These are phyloP conservation scores for Spermophilus dauricus DNA, from an alignment of 2,113 vertebrate species.

Conservation along the genomic window DNA sequence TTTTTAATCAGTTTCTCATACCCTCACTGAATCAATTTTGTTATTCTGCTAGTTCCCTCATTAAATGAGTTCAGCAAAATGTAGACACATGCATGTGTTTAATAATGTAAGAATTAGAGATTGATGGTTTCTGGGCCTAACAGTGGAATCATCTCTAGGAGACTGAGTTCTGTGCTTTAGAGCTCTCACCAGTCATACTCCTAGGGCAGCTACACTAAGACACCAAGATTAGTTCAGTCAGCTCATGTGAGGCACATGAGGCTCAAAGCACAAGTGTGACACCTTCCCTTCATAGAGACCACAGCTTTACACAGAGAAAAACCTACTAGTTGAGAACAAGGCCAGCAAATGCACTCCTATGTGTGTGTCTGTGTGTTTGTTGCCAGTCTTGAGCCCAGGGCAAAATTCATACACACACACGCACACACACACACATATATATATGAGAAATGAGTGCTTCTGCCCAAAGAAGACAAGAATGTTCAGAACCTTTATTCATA, in stretches of 20 bases:
- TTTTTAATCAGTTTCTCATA: slow-evolving; percentile 45
- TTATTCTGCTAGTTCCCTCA: slow-evolving; percentile 45
- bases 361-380: not conserved
- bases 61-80: slow-evolving; percentile 37
- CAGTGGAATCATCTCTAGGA: not conserved
- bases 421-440: no score
- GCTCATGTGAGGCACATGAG: not conserved
- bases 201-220: not conserved
- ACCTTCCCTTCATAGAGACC: not conserved
- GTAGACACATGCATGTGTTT: slow-evolving; percentile 28
- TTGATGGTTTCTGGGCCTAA: slow-evolving; percentile 1
- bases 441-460: not conserved
- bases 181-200: not conserved
- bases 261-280: not conserved
- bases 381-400: no score
- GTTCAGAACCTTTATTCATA: slow-evolving; percentile 13
- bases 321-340: not conserved
- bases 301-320: slow-evolving; percentile 23
- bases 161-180: not conserved
- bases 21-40: slow-evolving; percentile 44
- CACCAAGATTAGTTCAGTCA: not conserved
- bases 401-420: no score
- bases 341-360: not conserved
- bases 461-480: slow-evolving; percentile 8
- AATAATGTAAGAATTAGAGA: slow-evolving; percentile 34